A percentile compares a stretch with the other conserved stretches of the same genome.
These are phyloP conservation scores for Empis livida DNA, from an alignment of 2,888 invertebrate species.

Conservation along the genomic window DNA sequence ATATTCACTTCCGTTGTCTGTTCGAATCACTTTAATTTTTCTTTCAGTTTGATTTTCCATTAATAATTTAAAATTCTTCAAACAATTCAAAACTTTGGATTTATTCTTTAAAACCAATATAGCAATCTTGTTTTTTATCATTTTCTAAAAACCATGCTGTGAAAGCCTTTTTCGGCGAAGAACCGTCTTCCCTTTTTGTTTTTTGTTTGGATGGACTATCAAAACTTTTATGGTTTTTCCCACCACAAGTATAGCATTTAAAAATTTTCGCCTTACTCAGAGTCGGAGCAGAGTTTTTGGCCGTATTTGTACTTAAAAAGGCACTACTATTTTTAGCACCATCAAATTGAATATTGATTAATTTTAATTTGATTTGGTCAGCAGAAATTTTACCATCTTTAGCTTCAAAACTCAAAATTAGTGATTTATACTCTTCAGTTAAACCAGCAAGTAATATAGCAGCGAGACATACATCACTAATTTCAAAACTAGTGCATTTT, in stretches of 20 bases:
- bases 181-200: neutral
- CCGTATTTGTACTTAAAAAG: conserved; percentile 1
- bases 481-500: neutral
- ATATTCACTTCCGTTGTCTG: too few species aligned
- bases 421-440: too few species aligned
- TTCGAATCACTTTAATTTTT: too few species aligned
- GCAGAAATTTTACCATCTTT: conserved; percentile 1
- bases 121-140: neutral
- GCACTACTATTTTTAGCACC: conserved; percentile 1
- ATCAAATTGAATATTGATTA: conserved; percentile 3
- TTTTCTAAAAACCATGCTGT: neutral
- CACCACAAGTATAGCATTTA: conserved; percentile 8
- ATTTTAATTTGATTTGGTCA: conserved; percentile 5
- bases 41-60: too few species aligned
- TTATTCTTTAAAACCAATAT: neutral
- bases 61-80: too few species aligned
- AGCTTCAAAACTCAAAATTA: conserved; percentile 7
- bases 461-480: too few species aligned
- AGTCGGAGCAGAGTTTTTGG: too few species aligned
- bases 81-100: too few species aligned
- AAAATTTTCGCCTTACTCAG: neutral
- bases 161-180: conserved; percentile 3
- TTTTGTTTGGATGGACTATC: conserved; percentile 1
- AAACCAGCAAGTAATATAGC: too few species aligned
- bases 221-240: conserved; percentile 6